Conservation (phyloP, 2,113 vertebrate genomes). For the rat (Rattus norvegicus) region GRCr8 NC_086022.1:59451501-59452000, state of each 20-base stretch:
- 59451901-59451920: background rate
- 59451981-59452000: background rate
- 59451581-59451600: background rate
- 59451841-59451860: conserved; percentile 13
- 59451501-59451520: background rate
- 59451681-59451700: background rate
- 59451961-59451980: background rate
- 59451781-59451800: conserved; percentile 2
- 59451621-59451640: background rate
- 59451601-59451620: background rate
- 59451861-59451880: background rate
- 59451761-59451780: background rate
- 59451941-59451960: background rate
- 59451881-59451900: background rate
- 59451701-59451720: conserved; percentile 49
- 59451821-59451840: conserved; percentile 10
- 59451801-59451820: background rate
- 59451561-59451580: background rate
- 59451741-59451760: background rate
- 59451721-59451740: background rate
- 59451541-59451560: background rate
- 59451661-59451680: conserved; percentile 34
- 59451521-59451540: background rate
- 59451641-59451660: background rate
- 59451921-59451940: background rate